Percentiles rank a stretch among this genome's conserved stretches.
phyloP scores from a whole-genome alignment of 1,140 invertebrate species.

The Cydia splendana region DNA sequence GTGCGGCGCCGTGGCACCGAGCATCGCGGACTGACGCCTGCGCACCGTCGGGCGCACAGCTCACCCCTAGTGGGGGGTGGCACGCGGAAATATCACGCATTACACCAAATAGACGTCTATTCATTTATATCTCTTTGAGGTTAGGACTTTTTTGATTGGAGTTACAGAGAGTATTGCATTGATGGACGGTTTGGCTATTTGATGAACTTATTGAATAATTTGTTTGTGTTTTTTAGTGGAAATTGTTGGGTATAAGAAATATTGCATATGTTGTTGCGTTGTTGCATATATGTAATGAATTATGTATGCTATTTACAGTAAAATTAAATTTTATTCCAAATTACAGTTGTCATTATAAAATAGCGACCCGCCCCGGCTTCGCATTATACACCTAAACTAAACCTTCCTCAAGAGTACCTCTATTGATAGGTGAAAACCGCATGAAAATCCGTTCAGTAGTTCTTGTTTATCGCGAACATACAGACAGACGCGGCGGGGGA shows the following conservation, averaged over 20 bases:
- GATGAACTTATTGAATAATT: not conserved
- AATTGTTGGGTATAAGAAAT: not conserved
- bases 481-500: no score
- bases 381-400: no score
- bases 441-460: no score
- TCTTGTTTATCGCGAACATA: no score
- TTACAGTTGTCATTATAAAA: no score
- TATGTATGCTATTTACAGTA: not conserved
- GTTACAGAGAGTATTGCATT: not conserved
- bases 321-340: not conserved
- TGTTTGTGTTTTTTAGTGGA: not conserved
- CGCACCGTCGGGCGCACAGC: slow-evolving; percentile 23
- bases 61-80: slow-evolving; percentile 41
- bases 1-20: slow-evolving; percentile 57
- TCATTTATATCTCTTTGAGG: not conserved
- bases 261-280: not conserved
- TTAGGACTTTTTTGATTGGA: not conserved
- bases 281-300: not conserved
- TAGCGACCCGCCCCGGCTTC: no score
- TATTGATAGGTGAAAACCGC: no score
- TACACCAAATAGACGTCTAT: not conserved
- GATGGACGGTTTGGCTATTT: not conserved
- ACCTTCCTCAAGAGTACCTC: no score
- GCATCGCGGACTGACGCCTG: slow-evolving; percentile 49
- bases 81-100: not conserved